Base-by-base conservation (phyloP, 2,797 vertebrate genomes). In the Strix occidentalis region DNA sequence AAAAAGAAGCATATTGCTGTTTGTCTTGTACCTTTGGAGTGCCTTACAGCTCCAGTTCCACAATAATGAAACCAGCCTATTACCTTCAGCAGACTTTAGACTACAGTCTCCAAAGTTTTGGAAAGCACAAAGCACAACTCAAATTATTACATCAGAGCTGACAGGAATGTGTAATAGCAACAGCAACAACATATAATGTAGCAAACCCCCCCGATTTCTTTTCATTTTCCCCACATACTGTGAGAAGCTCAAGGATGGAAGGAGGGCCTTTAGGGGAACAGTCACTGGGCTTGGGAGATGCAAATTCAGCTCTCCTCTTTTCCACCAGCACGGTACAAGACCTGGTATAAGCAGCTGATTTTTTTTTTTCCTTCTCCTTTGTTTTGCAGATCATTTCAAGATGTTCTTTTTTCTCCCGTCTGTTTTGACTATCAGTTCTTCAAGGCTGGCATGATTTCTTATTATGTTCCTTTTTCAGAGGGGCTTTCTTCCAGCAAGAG, bases 391-490 rank as follows among this genome's bases (percentile, higher is more conserved):
- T 95, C 1, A 51, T 80, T 93, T 92, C 37, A 71, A 84, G 63
- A 72, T 74, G 48, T 57, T 74, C 28, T 81, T 81, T 89, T 95
- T 84, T 78, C 61, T 81, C 63, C 37, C 0, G 1, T 84, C 63
- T 93, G 61, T 87, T 95, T 90, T 90, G 64, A 77, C 85, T 84
- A 68, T 41, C 78, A 29, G 56, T 82, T 83, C 46, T 75, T 86
- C 50, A 20, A 68, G 61, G 21, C 64, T 89, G 86, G 53, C 78
- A 19, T 25, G 65, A 56, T 92, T 91, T 91, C 64, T 19, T 68
- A 41, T 51, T 25, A 39, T 20, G 37, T 58, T 60, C 24, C 68
- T 87, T 85, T 74, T n/a, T 41, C 21, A 65, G 71, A 90, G 61
- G 41, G 29, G 6, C 50, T 85, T 89, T 77, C 53, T 85, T 89